Conservation (phyloP, 2,888 invertebrate genomes). For the Cantharis flavilabris region DNA sequence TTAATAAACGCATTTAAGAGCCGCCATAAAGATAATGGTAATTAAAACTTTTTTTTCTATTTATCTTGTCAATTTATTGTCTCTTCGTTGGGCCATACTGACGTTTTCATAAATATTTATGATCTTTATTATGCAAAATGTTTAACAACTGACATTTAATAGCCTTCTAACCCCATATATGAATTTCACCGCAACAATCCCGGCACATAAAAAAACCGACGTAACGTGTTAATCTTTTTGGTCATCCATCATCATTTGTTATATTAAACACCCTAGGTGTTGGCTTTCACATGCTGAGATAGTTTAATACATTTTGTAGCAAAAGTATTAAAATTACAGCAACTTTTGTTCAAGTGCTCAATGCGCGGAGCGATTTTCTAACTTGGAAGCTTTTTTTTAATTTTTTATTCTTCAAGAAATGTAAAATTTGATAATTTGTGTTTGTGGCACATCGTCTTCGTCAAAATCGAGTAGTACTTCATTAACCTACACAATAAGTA, state of each 20-base stretch:
- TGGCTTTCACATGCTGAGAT: slow-evolving; percentile 15
- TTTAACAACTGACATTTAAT: slow-evolving; percentile 26
- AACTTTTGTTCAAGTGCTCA: slow-evolving; percentile 6
- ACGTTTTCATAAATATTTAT: slow-evolving; percentile 24
- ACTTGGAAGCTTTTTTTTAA: background rate
- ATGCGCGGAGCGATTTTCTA: background rate
- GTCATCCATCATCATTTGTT: slow-evolving; percentile 52
- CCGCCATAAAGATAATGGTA: background rate
- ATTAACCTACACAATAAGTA: slow-evolving; percentile 29
- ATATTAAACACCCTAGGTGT: slow-evolving; percentile 34
- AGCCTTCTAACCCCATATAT: slow-evolving; percentile 19
- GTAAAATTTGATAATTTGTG: slow-evolving; percentile 6
- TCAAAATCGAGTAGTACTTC: slow-evolving; percentile 25
- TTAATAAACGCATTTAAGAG: background rate
- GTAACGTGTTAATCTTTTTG: slow-evolving; percentile 48
- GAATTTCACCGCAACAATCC: slow-evolving; percentile 27
- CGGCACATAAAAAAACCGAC: slow-evolving; percentile 44
- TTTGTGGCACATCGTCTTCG: slow-evolving; percentile 1
- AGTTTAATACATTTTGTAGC: slow-evolving; percentile 15
- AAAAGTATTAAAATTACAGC: slow-evolving; percentile 7
- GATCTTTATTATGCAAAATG: slow-evolving; percentile 12
- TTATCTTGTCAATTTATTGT: slow-evolving; percentile 3
- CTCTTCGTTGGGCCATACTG: slow-evolving; percentile 10
- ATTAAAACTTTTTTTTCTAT: background rate
- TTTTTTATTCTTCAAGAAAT: background rate